These are phyloP conservation scores for Salminus brasiliensis DNA, from an alignment of 2,113 vertebrate species.

Conservation along the genomic window DNA sequence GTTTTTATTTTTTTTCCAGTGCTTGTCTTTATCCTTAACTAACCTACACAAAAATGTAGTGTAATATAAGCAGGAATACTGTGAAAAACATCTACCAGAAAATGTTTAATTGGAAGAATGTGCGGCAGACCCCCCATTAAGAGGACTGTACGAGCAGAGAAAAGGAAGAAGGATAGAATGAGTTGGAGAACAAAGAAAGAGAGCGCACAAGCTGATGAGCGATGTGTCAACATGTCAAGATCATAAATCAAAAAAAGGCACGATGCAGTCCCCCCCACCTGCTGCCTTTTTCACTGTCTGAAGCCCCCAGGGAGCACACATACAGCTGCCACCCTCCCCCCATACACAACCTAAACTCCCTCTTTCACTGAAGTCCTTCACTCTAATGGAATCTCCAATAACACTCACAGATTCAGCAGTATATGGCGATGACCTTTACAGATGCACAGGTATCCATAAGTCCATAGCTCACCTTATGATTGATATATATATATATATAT, in stretches of 20 bases:
- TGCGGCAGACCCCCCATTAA: background rate
- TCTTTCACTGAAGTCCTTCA: conserved; percentile 11
- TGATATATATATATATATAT: too few relatives aligned
- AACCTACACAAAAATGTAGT: too few relatives aligned
- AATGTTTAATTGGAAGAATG: too few relatives aligned
- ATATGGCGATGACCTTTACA: too few relatives aligned
- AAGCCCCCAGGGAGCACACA: background rate
- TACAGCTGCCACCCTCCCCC: conserved; percentile 2
- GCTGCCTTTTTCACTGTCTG: background rate
- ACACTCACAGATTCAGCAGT: background rate
- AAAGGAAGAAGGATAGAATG: background rate
- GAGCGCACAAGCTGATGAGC: conserved; percentile 15
- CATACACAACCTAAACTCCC: background rate
- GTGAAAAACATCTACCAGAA: too few relatives aligned
- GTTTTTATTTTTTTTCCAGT: too few relatives aligned
- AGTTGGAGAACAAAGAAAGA: conserved; percentile 24
- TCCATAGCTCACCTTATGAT: too few relatives aligned
- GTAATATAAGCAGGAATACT: too few relatives aligned
- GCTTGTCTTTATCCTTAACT: too few relatives aligned
- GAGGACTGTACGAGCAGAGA: background rate
- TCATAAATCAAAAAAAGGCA: conserved; percentile 36
- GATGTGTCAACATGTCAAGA: conserved; percentile 30
- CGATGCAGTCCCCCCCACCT: background rate
- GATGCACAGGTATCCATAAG: too few relatives aligned
- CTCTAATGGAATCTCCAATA: background rate